Evolutionary conservation across 2,797 vertebrate species (phyloP), one percentile per base, ranked within the genome.

Genomic region (Xenopus petersii): DNA sequence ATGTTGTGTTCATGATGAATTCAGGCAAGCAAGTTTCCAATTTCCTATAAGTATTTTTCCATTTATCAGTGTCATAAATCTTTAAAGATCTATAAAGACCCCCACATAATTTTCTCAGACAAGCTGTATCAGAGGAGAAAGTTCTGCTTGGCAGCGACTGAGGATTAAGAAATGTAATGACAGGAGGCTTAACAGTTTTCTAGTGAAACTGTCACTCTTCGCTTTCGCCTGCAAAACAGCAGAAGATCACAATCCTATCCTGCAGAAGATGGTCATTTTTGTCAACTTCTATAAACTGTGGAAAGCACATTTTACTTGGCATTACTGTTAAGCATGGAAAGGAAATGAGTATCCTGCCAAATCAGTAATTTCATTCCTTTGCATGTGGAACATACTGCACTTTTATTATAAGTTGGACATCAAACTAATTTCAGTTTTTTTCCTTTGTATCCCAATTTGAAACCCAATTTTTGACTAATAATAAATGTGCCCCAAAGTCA

Each of bases 151-250:
- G 73, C 59, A 64, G 15, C 10, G 66, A 67, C 60, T 36, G 12
- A 21, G 67, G 74, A 70, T 75, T 75, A 64, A 10, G 60, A 48
- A 75, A 64, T 59, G 74, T 75, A 65, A 75, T 64, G 67, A 75
- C 74, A 75, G 67, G 61, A 70, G 56, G 74, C 60, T 75, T 70
- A 75, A 64, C 60, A 56, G 21, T 17, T 64, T 75, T 64, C 74
- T 58, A 58, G 30, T 64, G 49, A 69, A 69, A 56, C 66, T 69
- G 58, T 36, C 58, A 51, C 30, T 7, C 48, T 49, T 17, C 66
- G 64, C 58, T 64, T 59, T 70, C 58, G 33, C 24, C 51, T 30
- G 16, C n/a, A 12, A 64, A 61, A 58, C 8, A 16, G 48, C 48
- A 47, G 48, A 55, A 24, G 54, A n/a, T 63, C 66, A 54, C 65